Evolutionary conservation across 2,888 invertebrate species (phyloP).

Genomic region (Polyommatus icarus): DNA sequence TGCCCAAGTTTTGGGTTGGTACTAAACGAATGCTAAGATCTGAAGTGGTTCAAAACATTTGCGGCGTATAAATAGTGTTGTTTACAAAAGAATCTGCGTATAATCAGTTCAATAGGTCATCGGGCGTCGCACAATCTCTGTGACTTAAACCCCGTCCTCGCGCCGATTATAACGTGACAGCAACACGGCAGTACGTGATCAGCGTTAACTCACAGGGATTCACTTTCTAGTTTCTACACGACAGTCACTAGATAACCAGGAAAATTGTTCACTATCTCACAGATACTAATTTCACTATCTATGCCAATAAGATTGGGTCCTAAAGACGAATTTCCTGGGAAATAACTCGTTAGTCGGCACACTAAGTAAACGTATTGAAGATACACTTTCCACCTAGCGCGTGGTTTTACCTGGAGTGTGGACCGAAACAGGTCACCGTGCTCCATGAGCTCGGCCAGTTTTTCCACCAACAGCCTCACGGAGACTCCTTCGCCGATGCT

Average conservation of each 20-base stretch:
- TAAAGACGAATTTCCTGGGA: not conserved
- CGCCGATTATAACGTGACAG: not conserved
- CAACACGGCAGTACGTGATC: conserved; percentile 7
- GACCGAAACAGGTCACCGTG: conserved; percentile 84
- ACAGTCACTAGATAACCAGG: not conserved
- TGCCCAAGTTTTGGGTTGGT: too few relatives aligned
- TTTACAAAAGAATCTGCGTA: conserved; percentile 6
- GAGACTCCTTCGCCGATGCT: conserved; percentile 82
- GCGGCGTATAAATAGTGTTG: not conserved
- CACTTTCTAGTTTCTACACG: conserved; percentile 10
- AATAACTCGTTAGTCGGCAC: not conserved
- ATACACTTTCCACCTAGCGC: not conserved
- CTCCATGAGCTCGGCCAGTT: conserved; percentile 81
- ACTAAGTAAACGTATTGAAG: not conserved
- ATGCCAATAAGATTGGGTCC: not conserved
- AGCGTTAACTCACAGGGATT: not conserved
- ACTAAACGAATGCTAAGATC: too few relatives aligned
- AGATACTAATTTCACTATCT: not conserved
- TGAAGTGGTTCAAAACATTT: not conserved
- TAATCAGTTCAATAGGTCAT: not conserved
- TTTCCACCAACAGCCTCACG: conserved; percentile 78
- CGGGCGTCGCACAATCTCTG: not conserved
- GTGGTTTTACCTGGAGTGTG: conserved; percentile 81
- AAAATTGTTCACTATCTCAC: not conserved
- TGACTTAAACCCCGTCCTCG: not conserved